Evolutionary conservation across 2,888 invertebrate genomes (phyloP).

Genomic region (Eristalinus sepulchralis): DNA sequence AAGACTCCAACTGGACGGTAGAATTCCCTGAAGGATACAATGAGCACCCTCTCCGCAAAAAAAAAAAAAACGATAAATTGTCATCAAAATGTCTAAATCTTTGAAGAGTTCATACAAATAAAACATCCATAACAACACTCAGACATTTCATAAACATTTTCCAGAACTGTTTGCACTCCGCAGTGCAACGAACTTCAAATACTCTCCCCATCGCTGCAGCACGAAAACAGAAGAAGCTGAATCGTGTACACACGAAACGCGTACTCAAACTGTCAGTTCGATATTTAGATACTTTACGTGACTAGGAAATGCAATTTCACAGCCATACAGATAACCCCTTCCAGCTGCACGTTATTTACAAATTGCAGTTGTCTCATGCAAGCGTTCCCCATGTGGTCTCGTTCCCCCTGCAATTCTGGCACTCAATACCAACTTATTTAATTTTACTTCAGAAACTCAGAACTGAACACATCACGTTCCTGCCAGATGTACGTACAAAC

Average conservation of each 20-base stretch:
- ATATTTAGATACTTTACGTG: constrained; percentile 41
- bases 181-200: background rate
- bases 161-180: no score
- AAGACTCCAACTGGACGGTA: no score
- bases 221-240: background rate
- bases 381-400: background rate
- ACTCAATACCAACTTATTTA: constrained; percentile 47
- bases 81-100: no score
- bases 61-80: no score
- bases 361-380: constrained; percentile 16
- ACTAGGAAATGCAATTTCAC: constrained; percentile 11
- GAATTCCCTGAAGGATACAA: no score
- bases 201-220: constrained; percentile 17
- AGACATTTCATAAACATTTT: background rate
- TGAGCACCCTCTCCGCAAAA: no score
- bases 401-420: background rate
- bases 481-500: background rate
- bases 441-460: constrained; percentile 9
- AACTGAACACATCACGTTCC: constrained; percentile 39
- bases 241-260: background rate
- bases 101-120: no score
- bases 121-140: no score
- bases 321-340: constrained; percentile 2
- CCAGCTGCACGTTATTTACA: constrained; percentile 14
- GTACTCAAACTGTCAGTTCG: constrained; percentile 24